These are phyloP conservation scores for Harpagifer antarcticus DNA, from an alignment of 2,797 vertebrate genomes.

Conservation along the genomic window DNA sequence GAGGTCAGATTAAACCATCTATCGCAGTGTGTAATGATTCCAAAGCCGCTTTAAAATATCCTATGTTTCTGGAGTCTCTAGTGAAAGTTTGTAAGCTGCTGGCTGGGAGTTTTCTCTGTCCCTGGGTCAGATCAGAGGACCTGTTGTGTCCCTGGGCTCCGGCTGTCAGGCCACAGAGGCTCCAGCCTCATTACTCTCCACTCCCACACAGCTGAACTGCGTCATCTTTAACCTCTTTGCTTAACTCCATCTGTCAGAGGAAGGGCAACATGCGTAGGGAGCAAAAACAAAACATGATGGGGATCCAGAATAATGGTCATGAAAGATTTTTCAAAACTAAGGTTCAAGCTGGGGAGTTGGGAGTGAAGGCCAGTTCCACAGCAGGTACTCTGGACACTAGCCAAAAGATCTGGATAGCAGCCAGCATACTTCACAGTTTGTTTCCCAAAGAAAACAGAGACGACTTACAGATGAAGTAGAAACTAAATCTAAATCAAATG, in stretches of 20 bases:
- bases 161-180: conserved; percentile 58
- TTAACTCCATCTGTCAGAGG: conserved; percentile 75
- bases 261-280: conserved; percentile 69
- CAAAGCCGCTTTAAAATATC: conserved; percentile 17
- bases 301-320: conserved; percentile 64
- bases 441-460: conserved; percentile 17
- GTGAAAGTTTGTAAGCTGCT: conserved; percentile 37
- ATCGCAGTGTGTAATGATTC: conserved; percentile 3
- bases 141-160: conserved; percentile 63
- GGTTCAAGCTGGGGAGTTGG: conserved; percentile 28
- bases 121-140: conserved; percentile 63
- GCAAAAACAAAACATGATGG: conserved; percentile 77
- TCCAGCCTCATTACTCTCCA: conserved; percentile 65
- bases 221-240: conserved; percentile 82
- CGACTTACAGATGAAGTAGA: conserved; percentile 20
- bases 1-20: conserved; percentile 17
- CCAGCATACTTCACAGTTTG: conserved; percentile 18
- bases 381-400: conserved; percentile 54
- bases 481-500: conserved; percentile 9
- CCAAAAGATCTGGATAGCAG: conserved; percentile 45
- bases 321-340: conserved; percentile 47
- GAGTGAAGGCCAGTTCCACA: conserved; percentile 34
- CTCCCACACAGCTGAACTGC: conserved; percentile 79
- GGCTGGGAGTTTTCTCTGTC: conserved; percentile 46
- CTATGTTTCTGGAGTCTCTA: conserved; percentile 19